Evolutionary conservation across 2,113 vertebrate species (phyloP).

Genomic region (Carassius auratus): DNA sequence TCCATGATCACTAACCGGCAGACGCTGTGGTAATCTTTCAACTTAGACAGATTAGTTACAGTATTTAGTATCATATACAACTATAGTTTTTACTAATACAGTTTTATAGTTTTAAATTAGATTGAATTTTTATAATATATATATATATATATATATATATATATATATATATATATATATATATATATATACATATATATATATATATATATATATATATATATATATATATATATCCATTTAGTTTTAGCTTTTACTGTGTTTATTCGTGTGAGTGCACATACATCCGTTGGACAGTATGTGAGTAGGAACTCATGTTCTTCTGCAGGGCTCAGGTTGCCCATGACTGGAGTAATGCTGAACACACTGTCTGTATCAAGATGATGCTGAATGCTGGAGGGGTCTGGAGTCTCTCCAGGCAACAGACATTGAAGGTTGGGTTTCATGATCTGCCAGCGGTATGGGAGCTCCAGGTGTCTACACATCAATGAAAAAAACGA

Average conservation of each 20-base stretch:
- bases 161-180: neutral
- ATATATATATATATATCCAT: neutral
- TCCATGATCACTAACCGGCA: conserved; percentile 83
- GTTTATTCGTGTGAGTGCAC: conserved; percentile 13
- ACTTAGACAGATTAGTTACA: conserved; percentile 66
- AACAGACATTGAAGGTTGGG: conserved; percentile 77
- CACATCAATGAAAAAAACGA: neutral
- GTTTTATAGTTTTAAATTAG: neutral
- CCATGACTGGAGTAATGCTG: conserved; percentile 76
- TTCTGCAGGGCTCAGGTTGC: conserved; percentile 75
- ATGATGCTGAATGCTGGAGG: conserved; percentile 64
- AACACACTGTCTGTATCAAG: conserved; percentile 78
- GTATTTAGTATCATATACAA: neutral
- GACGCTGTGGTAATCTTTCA: conserved; percentile 84
- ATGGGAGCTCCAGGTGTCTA: conserved; percentile 87
- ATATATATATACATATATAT: too few species aligned
- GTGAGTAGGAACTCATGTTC: conserved; percentile 82
- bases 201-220: too few species aligned
- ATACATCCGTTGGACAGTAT: conserved; percentile 86
- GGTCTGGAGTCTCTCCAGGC: conserved; percentile 65
- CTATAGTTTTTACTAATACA: neutral
- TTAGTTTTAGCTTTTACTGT: neutral
- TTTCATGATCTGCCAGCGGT: conserved; percentile 86
- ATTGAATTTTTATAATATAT: neutral
- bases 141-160: too few species aligned